phyloP scores from a whole-genome alignment of 2,113 vertebrate genomes.

The Ictidomys tridecemlineatus region DNA sequence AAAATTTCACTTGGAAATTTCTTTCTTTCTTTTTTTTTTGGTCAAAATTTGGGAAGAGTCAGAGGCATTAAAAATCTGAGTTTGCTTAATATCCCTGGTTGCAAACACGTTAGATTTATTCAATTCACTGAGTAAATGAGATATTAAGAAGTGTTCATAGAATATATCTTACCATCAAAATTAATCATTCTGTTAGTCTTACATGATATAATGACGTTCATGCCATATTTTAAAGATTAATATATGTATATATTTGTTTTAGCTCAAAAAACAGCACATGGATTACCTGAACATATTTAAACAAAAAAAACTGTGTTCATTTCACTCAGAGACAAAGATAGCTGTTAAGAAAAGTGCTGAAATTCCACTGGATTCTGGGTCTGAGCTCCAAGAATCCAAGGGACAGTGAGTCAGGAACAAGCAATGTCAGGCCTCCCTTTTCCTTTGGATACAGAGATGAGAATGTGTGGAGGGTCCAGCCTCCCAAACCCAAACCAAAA shows the following conservation, averaged over 20 bases:
- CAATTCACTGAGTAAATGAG: conserved; percentile 54
- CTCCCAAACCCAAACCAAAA: background rate
- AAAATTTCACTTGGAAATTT: background rate
- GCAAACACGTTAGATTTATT: conserved; percentile 50
- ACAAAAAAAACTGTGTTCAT: background rate
- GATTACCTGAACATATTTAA: conserved; percentile 41
- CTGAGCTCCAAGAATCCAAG: background rate
- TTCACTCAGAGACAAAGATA: background rate
- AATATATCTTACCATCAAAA: conserved; percentile 48
- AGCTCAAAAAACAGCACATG: conserved; percentile 31
- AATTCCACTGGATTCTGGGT: background rate
- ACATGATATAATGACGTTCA: conserved; percentile 52
- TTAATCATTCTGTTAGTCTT: conserved; percentile 20
- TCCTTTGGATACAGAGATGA: background rate
- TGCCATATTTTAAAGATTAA: conserved; percentile 57
- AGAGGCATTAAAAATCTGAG: conserved; percentile 26
- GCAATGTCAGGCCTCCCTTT: rapidly evolving
- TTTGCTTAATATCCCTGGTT: background rate
- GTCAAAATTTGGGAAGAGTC: conserved; percentile 40
- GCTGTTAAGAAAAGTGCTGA: background rate
- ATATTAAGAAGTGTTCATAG: conserved; percentile 15
- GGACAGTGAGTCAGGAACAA: rapidly evolving
- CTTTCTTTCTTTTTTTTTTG: background rate
- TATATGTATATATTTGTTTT: conserved; percentile 39
- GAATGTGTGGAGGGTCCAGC: background rate